Percentiles rank a stretch among this genome's conserved stretches.
Conservation (phyloP, 1,140 invertebrate genomes). For the Drosophila melanica region DNA sequence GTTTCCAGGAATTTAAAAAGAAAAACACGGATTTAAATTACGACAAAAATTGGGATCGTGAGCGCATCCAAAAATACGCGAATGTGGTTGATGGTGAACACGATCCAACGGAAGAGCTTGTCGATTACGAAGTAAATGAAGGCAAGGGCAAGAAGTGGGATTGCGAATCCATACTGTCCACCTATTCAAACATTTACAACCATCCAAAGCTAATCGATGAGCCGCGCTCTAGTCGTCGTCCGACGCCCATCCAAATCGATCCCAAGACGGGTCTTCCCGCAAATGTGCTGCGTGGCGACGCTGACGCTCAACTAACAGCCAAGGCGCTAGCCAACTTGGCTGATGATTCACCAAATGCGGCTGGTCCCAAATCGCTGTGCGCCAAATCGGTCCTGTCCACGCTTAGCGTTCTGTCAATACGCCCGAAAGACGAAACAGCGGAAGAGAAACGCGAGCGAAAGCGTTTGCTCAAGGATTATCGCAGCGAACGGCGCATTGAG, state of each 20-base stretch:
- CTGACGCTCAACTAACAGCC: slow-evolving; percentile 87
- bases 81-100: slow-evolving; percentile 86
- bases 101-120: slow-evolving; percentile 86
- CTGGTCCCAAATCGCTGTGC: slow-evolving; percentile 85
- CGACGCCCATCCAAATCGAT: slow-evolving; percentile 88
- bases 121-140: slow-evolving; percentile 86
- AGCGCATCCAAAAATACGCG: slow-evolving; percentile 85
- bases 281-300: slow-evolving; percentile 86
- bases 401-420: slow-evolving; percentile 88
- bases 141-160: slow-evolving; percentile 91
- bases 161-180: slow-evolving; percentile 95
- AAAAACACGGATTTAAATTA: slow-evolving; percentile 86
- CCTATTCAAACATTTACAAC: slow-evolving; percentile 95
- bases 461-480: slow-evolving; percentile 91
- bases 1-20: slow-evolving; percentile 87
- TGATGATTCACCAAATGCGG: slow-evolving; percentile 84
- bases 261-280: slow-evolving; percentile 90
- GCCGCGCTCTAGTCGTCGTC: slow-evolving; percentile 86
- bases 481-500: slow-evolving; percentile 92
- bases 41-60: slow-evolving; percentile 88
- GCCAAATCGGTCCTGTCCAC: slow-evolving; percentile 89
- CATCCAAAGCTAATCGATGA: slow-evolving; percentile 94
- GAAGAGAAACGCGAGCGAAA: slow-evolving; percentile 94
- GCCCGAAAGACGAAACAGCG: slow-evolving; percentile 92
- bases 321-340: slow-evolving; percentile 89